Percentiles rank a stretch among this genome's conserved stretches.
phyloP scores from a whole-genome alignment of 2,797 vertebrate species.

The Malacoraja senta region DNA sequence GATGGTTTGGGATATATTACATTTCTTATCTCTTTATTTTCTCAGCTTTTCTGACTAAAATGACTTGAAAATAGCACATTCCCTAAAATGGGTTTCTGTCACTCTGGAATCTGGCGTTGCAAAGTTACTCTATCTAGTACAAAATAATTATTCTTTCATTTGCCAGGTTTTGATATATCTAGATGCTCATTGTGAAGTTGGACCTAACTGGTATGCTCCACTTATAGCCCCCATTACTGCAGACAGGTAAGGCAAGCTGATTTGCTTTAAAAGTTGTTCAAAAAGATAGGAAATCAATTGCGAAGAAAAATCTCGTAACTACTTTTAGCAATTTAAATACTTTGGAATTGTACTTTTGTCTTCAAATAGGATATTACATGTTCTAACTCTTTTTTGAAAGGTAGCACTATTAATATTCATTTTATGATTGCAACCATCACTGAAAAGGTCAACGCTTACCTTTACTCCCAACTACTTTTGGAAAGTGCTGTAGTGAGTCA shows the following conservation, averaged over 20 bases:
- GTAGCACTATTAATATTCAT: no score
- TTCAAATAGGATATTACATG: neutral
- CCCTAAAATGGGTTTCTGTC: neutral
- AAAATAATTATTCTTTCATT: conserved; percentile 42
- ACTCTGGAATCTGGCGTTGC: neutral
- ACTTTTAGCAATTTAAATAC: neutral
- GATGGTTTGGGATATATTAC: neutral
- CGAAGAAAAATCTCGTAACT: no score
- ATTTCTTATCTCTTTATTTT: neutral
- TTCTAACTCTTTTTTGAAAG: no score
- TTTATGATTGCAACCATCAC: no score
- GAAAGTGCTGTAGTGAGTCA: no score
- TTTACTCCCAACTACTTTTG: no score
- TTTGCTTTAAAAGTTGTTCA: neutral
- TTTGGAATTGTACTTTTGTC: neutral
- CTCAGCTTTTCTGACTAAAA: neutral
- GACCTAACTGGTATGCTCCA: conserved; percentile 92
- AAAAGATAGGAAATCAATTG: neutral
- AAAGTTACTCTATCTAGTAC: neutral
- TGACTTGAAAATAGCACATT: neutral
- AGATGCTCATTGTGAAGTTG: conserved; percentile 96
- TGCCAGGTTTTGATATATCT: conserved; percentile 92
- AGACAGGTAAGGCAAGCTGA: conserved; percentile 77
- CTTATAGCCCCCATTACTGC: conserved; percentile 90
- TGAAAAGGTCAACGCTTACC: no score